A percentile compares a stretch with the other conserved stretches of the same genome.
phyloP scores from a whole-genome alignment of 23 tunicate genomes.

The Trididemnum clinides region DNA sequence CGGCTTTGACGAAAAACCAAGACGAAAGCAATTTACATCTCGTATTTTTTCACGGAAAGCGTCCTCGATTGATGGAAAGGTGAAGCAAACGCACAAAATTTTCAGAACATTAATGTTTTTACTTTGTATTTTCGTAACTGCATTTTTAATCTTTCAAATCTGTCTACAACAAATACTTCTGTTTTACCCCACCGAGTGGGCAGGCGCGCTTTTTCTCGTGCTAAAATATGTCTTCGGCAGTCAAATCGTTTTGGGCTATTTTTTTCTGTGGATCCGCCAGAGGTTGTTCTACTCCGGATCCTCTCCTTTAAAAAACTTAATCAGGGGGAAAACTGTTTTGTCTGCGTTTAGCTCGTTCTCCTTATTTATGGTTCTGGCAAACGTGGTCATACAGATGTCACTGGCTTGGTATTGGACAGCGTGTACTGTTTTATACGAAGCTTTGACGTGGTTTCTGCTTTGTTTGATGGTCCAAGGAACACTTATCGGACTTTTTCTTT shows the following conservation, averaged over 20 bases:
- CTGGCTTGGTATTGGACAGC: slow-evolving; percentile 47
- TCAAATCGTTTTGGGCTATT: slow-evolving; percentile 58
- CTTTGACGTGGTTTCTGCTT: slow-evolving; percentile 55
- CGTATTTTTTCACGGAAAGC: neutral
- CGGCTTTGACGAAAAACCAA: slow-evolving; percentile 7
- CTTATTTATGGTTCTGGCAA: slow-evolving; percentile 2
- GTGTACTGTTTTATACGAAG: slow-evolving; percentile 7
- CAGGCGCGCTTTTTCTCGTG: neutral
- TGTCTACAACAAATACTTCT: slow-evolving; percentile 18
- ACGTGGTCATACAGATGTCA: slow-evolving; percentile 21
- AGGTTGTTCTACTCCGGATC: slow-evolving; percentile 66
- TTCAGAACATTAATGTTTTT: slow-evolving; percentile 17
- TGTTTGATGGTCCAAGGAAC: slow-evolving; percentile 62
- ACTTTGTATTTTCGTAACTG: slow-evolving; percentile 14
- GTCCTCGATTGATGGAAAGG: neutral
- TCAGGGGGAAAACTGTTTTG: slow-evolving; percentile 26
- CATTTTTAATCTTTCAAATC: slow-evolving; percentile 2
- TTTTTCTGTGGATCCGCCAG: slow-evolving; percentile 81
- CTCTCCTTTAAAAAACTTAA: slow-evolving; percentile 47
- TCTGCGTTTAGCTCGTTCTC: slow-evolving; percentile 30
- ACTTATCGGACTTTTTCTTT: slow-evolving; percentile 53
- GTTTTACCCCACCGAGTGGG: neutral
- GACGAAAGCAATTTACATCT: neutral
- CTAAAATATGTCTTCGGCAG: slow-evolving; percentile 31
- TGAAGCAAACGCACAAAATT: neutral